phyloP scores from a whole-genome alignment of 2,797 vertebrate genomes.

The Helicolenus hilgendorfi region DNA sequence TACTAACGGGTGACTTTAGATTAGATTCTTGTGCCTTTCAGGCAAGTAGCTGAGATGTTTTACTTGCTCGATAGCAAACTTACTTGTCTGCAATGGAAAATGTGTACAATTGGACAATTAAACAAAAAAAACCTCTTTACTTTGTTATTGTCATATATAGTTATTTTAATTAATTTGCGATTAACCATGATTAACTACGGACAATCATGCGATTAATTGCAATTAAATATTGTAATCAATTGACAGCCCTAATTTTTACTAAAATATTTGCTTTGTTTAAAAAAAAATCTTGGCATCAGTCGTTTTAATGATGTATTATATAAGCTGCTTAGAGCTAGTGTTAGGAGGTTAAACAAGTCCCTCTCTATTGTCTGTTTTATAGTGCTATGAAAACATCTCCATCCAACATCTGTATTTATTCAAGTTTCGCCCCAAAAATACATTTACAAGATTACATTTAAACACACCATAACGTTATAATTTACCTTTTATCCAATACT shows the following conservation, averaged over 20 bases:
- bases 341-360: too few species aligned
- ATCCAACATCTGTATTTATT: not conserved
- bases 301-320: too few species aligned
- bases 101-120: not conserved
- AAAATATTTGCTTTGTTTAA: too few species aligned
- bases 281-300: too few species aligned
- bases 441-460: not conserved
- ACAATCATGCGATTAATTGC: too few species aligned
- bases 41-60: not conserved
- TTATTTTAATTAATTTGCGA: not conserved
- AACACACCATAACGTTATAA: not conserved
- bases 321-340: too few species aligned
- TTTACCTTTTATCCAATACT: not conserved
- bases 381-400: not conserved
- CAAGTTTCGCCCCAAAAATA: not conserved
- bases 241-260: too few species aligned
- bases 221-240: too few species aligned
- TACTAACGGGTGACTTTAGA: not conserved
- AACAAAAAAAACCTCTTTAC: not conserved
- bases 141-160: not conserved
- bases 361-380: too few species aligned
- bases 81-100: not conserved
- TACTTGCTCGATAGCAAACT: not conserved
- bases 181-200: too few species aligned
- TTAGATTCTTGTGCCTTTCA: not conserved